Percentiles rank a stretch among this genome's conserved stretches.
Conservation (phyloP, 2,113 vertebrate genomes). For the Scalopus aquaticus region DNA sequence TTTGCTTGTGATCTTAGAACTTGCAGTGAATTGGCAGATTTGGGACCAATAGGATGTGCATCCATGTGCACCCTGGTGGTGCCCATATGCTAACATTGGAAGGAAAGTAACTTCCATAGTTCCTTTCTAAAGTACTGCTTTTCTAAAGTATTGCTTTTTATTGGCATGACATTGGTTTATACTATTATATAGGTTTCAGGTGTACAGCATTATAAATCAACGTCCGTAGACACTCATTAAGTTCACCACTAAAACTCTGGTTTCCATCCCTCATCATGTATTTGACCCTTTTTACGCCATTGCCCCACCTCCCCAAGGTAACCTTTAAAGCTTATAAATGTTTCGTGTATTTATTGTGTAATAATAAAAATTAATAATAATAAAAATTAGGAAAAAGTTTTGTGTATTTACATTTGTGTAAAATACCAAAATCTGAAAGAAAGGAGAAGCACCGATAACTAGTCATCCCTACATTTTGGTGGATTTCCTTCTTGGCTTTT, state of each 20-base stretch:
- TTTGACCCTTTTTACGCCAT: too few species aligned
- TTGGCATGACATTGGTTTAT: not conserved
- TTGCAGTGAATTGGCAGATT: not conserved
- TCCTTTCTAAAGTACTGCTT: too few species aligned
- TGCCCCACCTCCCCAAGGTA: not conserved
- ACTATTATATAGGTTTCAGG: too few species aligned
- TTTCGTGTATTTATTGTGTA: not conserved
- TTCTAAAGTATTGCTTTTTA: not conserved
- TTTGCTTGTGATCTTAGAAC: not conserved
- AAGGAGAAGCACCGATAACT: too few species aligned
- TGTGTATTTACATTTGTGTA: too few species aligned
- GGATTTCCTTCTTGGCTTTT: not conserved
- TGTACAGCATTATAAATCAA: not conserved
- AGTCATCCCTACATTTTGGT: not conserved
- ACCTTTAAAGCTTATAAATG: not conserved
- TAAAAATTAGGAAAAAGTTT: not conserved
- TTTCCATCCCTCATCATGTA: too few species aligned
- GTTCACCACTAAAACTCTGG: too few species aligned
- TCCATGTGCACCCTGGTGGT: not conserved
- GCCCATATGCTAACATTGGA: not conserved
- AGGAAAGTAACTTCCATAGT: not conserved
- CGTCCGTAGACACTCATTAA: too few species aligned
- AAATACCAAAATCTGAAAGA: not conserved
- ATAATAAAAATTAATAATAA: too few species aligned
- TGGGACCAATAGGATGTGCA: not conserved